Base-by-base conservation (phyloP, 1,140 invertebrate species). In the Colletes gigas region DNA sequence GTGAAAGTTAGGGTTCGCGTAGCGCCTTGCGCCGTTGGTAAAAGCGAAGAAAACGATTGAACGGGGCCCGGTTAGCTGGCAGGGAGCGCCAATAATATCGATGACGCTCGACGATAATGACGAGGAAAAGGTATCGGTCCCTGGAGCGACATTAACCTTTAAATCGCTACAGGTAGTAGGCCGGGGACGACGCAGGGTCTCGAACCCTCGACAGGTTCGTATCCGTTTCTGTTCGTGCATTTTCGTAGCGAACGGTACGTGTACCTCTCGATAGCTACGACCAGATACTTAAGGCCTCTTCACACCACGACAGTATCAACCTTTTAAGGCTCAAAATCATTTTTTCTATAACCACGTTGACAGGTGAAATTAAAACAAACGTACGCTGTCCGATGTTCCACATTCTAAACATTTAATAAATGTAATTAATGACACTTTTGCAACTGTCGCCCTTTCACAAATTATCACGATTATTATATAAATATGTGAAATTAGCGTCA, bases 141-240 rank as follows among this genome's bases (percentile, higher is more conserved):
- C 70, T 67, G 50, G 60, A 52, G 60, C 57, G 80, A 83, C 73
- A 80, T 88, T 88, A 85, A 81, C 78, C 78, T 78, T 72, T 85
- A 82, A 86, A 89, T 87, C 81, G 84, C 83, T 78, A 81, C 83
- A 89, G 83, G 83, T 85, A 84, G 78, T 55, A 59, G 68, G 50
- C 55, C 12, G 12, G 30, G 69, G 65, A 21, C 72, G 63, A 70
- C 57, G 60, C 47, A 15, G 15, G 66, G 12, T 68, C 19, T 14
- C 41, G 14, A 60, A 72, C 54, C 41, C 47, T 82, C 55, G 78
- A 69, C 57, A 57, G 59, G 73, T 69, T 68, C 19, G 67, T 15
- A 39, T 63, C 17, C 47, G 66, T 44, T 63, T 76, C 44, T 59
- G 65, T 60, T 47, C 14, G n/a, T 63, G 69, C 44, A 55, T 69